A percentile compares a stretch with the other conserved stretches of the same genome.
phyloP scores from a whole-genome alignment of 2,888 invertebrate species.

The Ennomos erosarius region DNA sequence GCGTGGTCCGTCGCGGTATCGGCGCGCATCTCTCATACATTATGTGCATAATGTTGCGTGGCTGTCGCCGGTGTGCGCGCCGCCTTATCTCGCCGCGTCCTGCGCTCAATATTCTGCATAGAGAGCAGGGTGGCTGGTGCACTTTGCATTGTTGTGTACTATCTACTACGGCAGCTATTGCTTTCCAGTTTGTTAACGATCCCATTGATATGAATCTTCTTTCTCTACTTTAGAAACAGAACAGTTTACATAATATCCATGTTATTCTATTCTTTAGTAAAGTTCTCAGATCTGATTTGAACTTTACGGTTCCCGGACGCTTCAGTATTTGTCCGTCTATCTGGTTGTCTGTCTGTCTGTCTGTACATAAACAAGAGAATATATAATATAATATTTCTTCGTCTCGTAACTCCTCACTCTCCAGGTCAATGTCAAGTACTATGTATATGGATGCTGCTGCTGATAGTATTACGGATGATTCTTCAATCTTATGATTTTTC shows the following conservation, averaged over 20 bases:
- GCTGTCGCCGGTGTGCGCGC: constrained; percentile 32
- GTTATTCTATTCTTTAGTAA: not conserved
- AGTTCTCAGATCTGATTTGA: too few species aligned
- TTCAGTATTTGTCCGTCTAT: too few species aligned
- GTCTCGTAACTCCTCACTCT: too few species aligned
- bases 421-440: too few species aligned
- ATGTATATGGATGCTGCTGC: too few species aligned
- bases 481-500: too few species aligned
- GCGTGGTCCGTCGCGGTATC: constrained; percentile 33
- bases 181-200: constrained; percentile 19
- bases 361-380: too few species aligned
- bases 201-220: constrained; percentile 22
- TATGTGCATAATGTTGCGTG: constrained; percentile 40
- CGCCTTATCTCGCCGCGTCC: constrained; percentile 31
- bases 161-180: constrained; percentile 13
- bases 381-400: too few species aligned
- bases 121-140: constrained; percentile 28
- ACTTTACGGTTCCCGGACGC: too few species aligned
- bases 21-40: constrained; percentile 44
- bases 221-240: constrained; percentile 18
- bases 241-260: constrained; percentile 11
- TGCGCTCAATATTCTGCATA: constrained; percentile 36
- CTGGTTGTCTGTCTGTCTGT: too few species aligned
- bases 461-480: too few species aligned
- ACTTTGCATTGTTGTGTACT: constrained; percentile 34